Evolutionary conservation across 2,797 vertebrate genomes (phyloP).

Genomic region (Gallinago stenura): DNA sequence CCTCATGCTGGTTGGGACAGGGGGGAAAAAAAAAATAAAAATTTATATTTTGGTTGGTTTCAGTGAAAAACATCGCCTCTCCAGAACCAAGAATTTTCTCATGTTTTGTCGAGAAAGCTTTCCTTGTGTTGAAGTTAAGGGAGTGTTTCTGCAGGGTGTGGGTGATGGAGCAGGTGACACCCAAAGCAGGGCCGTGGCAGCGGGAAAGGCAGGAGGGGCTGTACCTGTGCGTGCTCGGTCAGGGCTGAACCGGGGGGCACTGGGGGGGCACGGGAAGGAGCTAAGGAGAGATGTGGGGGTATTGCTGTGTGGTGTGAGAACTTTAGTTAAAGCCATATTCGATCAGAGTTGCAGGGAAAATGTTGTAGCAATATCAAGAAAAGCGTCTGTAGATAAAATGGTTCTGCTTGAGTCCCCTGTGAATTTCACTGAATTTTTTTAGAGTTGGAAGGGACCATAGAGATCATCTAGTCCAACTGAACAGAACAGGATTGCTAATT

Average conservation of each 20-base stretch:
- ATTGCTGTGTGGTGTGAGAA: not conserved
- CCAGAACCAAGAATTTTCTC: not conserved
- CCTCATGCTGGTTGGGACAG: rapidly evolving
- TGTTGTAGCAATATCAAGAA: rapidly evolving
- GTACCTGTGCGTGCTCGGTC: rapidly evolving
- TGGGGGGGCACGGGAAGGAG: rapidly evolving
- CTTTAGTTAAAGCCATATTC: not conserved
- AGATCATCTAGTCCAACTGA: too few relatives aligned
- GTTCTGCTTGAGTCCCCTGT: not conserved
- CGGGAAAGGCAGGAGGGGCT: not conserved
- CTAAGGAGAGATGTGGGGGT: too few relatives aligned
- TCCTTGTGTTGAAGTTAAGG: not conserved
- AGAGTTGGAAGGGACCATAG: too few relatives aligned
- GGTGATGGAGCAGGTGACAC: not conserved
- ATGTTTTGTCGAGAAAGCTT: not conserved
- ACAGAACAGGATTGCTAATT: not conserved
- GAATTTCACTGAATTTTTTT: too few relatives aligned
- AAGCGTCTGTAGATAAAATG: not conserved
- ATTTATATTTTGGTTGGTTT: not conserved
- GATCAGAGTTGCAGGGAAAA: not conserved
- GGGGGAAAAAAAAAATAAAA: not conserved
- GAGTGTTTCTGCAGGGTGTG: not conserved
- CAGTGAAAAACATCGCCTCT: not conserved
- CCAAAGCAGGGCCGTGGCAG: not conserved
- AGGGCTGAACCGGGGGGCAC: not conserved